These are phyloP conservation scores for Cydia splendana DNA, from an alignment of 1,140 invertebrate species.

Conservation along the genomic window DNA sequence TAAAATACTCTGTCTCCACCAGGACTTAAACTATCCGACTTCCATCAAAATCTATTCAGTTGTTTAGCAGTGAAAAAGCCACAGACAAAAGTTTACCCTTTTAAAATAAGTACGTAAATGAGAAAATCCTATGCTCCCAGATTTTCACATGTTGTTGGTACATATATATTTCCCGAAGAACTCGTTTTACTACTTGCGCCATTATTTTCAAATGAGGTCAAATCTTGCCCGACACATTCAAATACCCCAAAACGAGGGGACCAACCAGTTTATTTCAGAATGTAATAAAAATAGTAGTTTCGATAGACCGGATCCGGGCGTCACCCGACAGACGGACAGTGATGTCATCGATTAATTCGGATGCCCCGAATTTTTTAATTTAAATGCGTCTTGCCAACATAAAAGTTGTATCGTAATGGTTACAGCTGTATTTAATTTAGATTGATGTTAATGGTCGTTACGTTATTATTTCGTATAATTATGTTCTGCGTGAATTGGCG, in stretches of 20 bases:
- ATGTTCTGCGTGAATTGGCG: neutral
- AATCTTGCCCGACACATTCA: constrained; percentile 3
- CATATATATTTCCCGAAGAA: too few relatives aligned
- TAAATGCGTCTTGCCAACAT: neutral
- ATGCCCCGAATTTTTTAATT: constrained; percentile 30
- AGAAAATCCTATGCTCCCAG: too few relatives aligned
- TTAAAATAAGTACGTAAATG: too few relatives aligned
- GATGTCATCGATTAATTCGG: constrained; percentile 67
- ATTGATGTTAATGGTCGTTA: constrained; percentile 4
- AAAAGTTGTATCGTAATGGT: neutral
- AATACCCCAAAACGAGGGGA: neutral
- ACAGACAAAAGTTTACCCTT: too few relatives aligned
- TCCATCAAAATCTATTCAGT: too few relatives aligned
- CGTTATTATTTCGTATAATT: neutral
- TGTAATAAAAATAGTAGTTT: constrained; percentile 74
- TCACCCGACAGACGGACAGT: constrained; percentile 59
- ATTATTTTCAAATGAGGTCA: neutral
- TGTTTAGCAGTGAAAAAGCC: too few relatives aligned
- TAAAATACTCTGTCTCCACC: too few relatives aligned
- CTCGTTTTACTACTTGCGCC: neutral
- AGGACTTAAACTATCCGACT: too few relatives aligned
- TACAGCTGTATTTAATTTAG: constrained; percentile 11
- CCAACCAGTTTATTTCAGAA: constrained; percentile 47
- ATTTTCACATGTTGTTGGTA: too few relatives aligned
- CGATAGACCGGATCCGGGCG: constrained; percentile 72